These are phyloP conservation scores for Sebastes itinus DNA, from an alignment of 2,797 vertebrate species.

Conservation along the genomic window DNA sequence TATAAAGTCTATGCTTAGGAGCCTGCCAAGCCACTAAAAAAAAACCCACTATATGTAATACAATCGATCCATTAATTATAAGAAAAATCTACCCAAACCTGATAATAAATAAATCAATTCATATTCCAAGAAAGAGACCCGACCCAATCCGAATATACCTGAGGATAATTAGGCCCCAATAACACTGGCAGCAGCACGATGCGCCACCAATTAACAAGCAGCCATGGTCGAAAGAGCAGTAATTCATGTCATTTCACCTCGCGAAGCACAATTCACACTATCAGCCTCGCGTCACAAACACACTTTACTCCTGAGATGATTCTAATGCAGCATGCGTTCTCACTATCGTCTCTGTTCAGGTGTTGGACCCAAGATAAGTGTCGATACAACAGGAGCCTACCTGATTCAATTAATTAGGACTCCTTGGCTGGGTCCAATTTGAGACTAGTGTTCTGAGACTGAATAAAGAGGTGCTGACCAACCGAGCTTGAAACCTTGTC, in stretches of 20 bases:
- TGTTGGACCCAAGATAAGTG: not conserved
- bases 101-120: not conserved
- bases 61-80: not conserved
- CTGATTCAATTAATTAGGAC: not conserved
- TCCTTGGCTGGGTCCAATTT: not conserved
- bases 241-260: not conserved
- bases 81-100: not conserved
- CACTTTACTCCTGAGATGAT: slow-evolving; percentile 1
- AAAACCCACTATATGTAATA: not conserved
- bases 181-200: not conserved
- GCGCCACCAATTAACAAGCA: not conserved
- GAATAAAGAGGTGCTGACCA: not conserved
- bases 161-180: not conserved
- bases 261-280: not conserved
- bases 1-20: not conserved
- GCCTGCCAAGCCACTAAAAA: not conserved
- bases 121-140: not conserved
- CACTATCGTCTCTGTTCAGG: not conserved
- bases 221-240: not conserved
- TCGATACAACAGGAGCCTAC: not conserved
- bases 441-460: not conserved
- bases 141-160: not conserved
- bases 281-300: not conserved
- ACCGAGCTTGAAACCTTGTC: not conserved
- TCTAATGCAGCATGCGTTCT: not conserved